Base-by-base conservation (phyloP, 2,797 vertebrate species). In the Poecile montanus region DNA sequence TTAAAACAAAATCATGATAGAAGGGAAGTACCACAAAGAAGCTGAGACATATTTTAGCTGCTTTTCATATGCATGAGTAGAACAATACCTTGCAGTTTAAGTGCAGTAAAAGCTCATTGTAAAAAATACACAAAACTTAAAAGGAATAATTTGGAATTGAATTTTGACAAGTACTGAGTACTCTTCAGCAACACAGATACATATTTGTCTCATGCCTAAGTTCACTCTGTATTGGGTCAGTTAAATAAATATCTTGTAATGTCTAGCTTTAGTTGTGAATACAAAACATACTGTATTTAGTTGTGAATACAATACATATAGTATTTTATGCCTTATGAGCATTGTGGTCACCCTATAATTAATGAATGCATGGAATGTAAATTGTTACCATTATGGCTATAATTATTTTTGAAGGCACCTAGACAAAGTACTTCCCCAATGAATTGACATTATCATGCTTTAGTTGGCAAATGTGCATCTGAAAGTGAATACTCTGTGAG, bases 331-430 rank as follows among this genome's bases (percentile, higher is more conserved):
- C 70, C 16, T 75, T 70, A 23, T 66, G 87, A 86, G 38, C 30
- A 26, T 34, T 73, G 60, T 86, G 51, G 61, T 95, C 8, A 3
- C 45, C 20, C 66, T 65, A 38, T 57, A 88, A 86, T 89, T 89
- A 88, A 75, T 71, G 88, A 86, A 71, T 86, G 32, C 32, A 76
- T 26, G 73, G 30, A 88, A 68, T 61, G 38, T 70, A 86, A 76
- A 71, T 79, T 82, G 82, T 91, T 86, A 10, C 56, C 75, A 32
- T 80, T 85, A 58, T 12, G 58, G 44, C 40, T 86, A 18, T 92
- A 94, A 94, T 94, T 93, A 79, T 82, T 91, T 94, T 47, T 80
- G 38, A 87, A 91, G 80, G 73, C 63, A 65, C 71, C 71, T 85
- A 76, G 76, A 54, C 53, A 58, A 88, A 81, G 60, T 61, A 48